Percentiles rank a stretch among this genome's conserved stretches.
Evolutionary conservation across 2,113 vertebrate genomes (phyloP).

Genomic region (Chionis minor): DNA sequence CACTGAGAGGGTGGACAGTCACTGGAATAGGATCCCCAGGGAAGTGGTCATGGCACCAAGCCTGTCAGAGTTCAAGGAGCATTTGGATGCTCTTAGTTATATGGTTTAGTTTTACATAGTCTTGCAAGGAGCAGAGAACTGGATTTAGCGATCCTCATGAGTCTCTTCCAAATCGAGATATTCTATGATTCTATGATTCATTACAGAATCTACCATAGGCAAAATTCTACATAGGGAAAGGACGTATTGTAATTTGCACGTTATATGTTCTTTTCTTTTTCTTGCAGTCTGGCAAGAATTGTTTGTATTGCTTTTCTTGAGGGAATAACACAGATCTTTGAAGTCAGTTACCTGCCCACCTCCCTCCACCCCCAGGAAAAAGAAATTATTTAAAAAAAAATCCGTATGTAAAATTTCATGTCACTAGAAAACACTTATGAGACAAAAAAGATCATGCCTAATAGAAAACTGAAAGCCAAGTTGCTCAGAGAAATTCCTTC

Average conservation of each 20-base stretch:
- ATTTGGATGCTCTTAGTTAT: not conserved
- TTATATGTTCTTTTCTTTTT: not conserved
- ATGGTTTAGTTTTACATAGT: not conserved
- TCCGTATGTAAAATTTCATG: not conserved
- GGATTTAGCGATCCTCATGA: not conserved
- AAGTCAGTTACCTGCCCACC: not conserved
- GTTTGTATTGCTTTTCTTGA: not conserved
- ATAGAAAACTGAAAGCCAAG: not conserved
- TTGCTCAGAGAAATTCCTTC: not conserved
- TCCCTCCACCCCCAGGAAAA: not conserved
- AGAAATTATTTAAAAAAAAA: not conserved
- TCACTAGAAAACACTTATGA: not conserved
- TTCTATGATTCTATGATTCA: not conserved
- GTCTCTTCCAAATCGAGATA: not conserved
- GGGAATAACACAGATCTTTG: not conserved
- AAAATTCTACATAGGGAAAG: not conserved
- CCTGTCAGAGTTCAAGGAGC: not conserved
- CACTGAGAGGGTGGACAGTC: accelerated
- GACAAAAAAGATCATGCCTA: not conserved
- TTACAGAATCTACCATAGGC: not conserved
- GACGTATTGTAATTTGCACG: not conserved
- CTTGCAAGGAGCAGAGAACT: not conserved
- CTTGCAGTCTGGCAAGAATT: not conserved
- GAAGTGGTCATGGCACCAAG: not conserved
- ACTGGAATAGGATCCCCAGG: not conserved